These are phyloP conservation scores for Heterotilapia buettikoferi DNA, from an alignment of 2,113 vertebrate genomes.

Conservation along the genomic window DNA sequence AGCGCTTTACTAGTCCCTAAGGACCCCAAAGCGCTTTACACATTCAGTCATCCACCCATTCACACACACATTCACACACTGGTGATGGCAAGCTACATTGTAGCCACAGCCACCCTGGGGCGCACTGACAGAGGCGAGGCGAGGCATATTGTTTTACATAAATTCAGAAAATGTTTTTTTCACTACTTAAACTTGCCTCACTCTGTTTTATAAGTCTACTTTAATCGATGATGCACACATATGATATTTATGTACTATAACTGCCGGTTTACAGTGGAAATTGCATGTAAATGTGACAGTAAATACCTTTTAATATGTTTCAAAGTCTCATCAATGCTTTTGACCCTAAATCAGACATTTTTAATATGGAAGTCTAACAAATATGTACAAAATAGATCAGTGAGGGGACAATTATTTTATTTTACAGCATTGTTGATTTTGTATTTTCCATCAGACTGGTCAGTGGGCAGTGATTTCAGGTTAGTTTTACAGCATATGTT, in stretches of 20 bases:
- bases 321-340: not conserved
- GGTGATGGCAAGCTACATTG: too few species aligned
- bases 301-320: not conserved
- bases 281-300: not conserved
- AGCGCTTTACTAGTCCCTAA: too few species aligned
- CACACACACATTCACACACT: too few species aligned
- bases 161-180: not conserved
- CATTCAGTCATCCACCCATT: too few species aligned
- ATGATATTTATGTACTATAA: not conserved
- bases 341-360: not conserved
- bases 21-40: too few species aligned
- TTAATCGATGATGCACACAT: not conserved
- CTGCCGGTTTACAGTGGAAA: not conserved
- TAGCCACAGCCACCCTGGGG: too few species aligned
- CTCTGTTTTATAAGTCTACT: accelerated
- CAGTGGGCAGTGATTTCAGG: not conserved
- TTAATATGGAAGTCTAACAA: not conserved
- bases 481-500: not conserved
- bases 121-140: too few species aligned
- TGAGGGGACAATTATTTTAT: not conserved
- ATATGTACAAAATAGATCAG: not conserved
- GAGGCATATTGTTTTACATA: not conserved
- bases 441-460: not conserved
- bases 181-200: not conserved
- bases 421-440: not conserved